Evolutionary conservation across 1,140 invertebrate species (phyloP).

Genomic region (Globodera ellingtonae): DNA sequence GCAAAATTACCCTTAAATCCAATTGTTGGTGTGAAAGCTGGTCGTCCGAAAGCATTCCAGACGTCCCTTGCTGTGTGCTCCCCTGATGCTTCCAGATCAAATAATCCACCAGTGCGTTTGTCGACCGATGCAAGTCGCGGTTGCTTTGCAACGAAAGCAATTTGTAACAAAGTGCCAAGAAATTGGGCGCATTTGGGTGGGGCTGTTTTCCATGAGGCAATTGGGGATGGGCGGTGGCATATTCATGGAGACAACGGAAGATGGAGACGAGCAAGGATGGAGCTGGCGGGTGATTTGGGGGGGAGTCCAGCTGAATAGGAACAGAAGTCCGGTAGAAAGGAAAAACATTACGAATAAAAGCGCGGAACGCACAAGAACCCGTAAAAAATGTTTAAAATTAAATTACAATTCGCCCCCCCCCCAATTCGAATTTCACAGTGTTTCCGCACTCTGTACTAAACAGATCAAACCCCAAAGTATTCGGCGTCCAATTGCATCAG

Average conservation of each 20-base stretch:
- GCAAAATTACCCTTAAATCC: neutral
- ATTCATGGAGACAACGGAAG: constrained; percentile 31
- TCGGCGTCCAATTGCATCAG: constrained; percentile 19
- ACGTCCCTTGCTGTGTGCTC: neutral
- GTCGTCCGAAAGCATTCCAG: neutral
- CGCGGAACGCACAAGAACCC: too few relatives aligned
- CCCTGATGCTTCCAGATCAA: constrained; percentile 33
- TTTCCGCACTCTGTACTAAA: neutral
- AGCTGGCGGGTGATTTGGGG: neutral
- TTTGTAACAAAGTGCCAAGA: constrained; percentile 30
- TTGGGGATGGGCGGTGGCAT: constrained; percentile 13
- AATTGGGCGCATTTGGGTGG: constrained; percentile 15
- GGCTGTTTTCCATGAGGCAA: constrained; percentile 8
- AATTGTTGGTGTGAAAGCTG: neutral
- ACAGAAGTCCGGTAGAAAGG: too few relatives aligned
- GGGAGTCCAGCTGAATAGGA: neutral
- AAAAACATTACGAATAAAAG: too few relatives aligned
- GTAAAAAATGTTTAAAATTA: too few relatives aligned
- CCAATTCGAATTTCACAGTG: too few relatives aligned
- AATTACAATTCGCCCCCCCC: too few relatives aligned
- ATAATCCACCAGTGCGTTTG: constrained; percentile 46
- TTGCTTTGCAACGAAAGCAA: constrained; percentile 26
- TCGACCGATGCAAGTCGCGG: constrained; percentile 31
- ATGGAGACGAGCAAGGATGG: constrained; percentile 34
- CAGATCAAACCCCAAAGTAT: constrained; percentile 10